Percentiles rank a stretch among this genome's conserved stretches.
Conservation (phyloP, 2,797 vertebrate species). For the Poecilia gillii region DNA sequence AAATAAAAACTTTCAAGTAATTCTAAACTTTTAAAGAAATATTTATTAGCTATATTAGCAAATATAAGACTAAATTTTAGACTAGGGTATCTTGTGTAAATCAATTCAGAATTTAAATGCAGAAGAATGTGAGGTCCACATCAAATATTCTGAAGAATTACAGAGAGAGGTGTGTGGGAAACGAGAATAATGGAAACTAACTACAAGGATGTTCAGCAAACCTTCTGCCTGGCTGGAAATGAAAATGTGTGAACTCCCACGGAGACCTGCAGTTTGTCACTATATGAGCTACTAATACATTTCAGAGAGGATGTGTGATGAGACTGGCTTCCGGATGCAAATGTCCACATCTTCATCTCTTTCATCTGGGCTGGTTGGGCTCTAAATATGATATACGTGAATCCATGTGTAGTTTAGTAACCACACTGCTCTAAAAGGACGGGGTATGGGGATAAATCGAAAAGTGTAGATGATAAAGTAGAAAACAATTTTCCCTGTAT, state of each 20-base stretch:
- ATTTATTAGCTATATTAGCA: not conserved
- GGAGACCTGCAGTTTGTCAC: constrained; percentile 47
- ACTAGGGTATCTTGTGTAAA: constrained; percentile 9
- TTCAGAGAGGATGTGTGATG: constrained; percentile 8
- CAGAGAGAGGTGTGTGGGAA: constrained; percentile 7
- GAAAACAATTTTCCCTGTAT: constrained; percentile 30
- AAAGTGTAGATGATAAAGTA: constrained; percentile 13
- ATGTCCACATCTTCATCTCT: not conserved
- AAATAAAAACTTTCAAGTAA: not conserved
- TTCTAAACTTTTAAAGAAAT: not conserved
- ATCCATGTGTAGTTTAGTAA: not conserved
- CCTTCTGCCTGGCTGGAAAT: constrained; percentile 15
- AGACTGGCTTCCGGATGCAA: constrained; percentile 1
- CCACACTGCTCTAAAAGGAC: not conserved
- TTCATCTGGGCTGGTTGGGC: not conserved
- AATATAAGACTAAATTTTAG: not conserved
- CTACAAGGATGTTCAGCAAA: constrained; percentile 61
- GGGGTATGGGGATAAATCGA: constrained; percentile 16
- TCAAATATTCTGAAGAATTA: constrained; percentile 46
- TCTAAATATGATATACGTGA: constrained; percentile 16
- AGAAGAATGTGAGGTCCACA: constrained; percentile 38
- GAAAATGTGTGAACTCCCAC: constrained; percentile 26
- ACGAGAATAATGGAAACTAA: constrained; percentile 42
- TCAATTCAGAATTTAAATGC: constrained; percentile 54
- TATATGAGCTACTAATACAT: constrained; percentile 39